Conservation (phyloP, 2,888 invertebrate species). For the Hipparchia semele region DNA sequence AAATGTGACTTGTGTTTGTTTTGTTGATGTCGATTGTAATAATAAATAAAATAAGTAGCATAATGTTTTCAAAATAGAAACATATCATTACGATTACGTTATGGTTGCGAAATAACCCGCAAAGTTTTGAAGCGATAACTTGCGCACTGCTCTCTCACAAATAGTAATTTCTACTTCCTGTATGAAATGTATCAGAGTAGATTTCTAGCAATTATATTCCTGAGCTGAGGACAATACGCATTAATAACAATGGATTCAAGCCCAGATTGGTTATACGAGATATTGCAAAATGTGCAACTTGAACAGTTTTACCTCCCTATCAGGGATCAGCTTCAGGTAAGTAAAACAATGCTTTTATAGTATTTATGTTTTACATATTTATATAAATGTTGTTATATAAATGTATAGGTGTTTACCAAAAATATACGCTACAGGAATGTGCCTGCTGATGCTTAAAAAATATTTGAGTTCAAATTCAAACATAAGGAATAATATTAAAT, state of each 20-base stretch:
- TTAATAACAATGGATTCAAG: constrained; percentile 67
- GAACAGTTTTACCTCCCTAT: constrained; percentile 95
- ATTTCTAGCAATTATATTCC: constrained; percentile 45
- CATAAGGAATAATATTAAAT: too few relatives aligned
- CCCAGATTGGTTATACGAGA: constrained; percentile 92
- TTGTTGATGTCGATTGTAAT: constrained; percentile 1
- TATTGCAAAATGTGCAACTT: constrained; percentile 94
- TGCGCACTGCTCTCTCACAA: constrained; percentile 28
- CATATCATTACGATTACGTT: background rate
- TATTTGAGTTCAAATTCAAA: too few relatives aligned
- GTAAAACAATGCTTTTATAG: constrained; percentile 1
- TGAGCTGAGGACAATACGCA: constrained; percentile 38
- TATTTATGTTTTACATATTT: too few relatives aligned
- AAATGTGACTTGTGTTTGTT: constrained; percentile 16
- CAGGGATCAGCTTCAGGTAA: constrained; percentile 94
- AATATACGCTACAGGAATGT: too few relatives aligned
- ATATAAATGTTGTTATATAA: too few relatives aligned
- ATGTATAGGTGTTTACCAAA: too few relatives aligned
- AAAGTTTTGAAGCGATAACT: constrained; percentile 3
- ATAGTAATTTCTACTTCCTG: constrained; percentile 66
- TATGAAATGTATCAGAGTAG: constrained; percentile 60
- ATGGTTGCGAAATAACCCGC: constrained; percentile 16
- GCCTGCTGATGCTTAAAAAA: too few relatives aligned
- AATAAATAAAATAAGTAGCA: background rate
- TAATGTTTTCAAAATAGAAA: background rate